Evolutionary conservation across 2,888 invertebrate genomes (phyloP).

Genomic region (Arrhopalites spinosus): DNA sequence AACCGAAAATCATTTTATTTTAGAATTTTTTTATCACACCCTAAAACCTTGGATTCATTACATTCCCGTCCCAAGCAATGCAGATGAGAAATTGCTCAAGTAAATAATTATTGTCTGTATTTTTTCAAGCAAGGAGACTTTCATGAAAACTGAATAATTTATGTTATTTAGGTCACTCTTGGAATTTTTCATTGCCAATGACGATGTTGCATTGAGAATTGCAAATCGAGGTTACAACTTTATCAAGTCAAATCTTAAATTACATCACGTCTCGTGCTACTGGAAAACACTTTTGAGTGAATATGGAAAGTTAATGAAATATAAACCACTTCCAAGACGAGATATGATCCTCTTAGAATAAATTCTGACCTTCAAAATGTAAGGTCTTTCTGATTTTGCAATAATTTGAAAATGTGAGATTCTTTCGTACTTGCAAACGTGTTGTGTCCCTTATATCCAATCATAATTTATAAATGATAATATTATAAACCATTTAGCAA

Average conservation of each 20-base stretch:
- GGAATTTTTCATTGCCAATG: constrained; percentile 75
- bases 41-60: constrained; percentile 96
- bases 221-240: constrained; percentile 81
- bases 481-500: too few relatives aligned
- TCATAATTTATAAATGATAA: too few relatives aligned
- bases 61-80: constrained; percentile 76
- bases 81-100: constrained; percentile 72
- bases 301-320: constrained; percentile 76
- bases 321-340: constrained; percentile 6
- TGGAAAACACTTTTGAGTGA: constrained; percentile 78
- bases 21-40: constrained; percentile 92
- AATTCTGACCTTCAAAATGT: too few relatives aligned
- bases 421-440: too few relatives aligned
- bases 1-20: too few relatives aligned
- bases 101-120: constrained; percentile 56
- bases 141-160: not conserved
- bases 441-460: too few relatives aligned
- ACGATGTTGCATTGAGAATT: constrained; percentile 74
- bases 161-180: constrained; percentile 63
- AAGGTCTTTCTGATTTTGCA: too few relatives aligned
- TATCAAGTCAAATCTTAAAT: constrained; percentile 79
- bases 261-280: constrained; percentile 83
- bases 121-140: constrained; percentile 1
- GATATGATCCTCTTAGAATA: constrained; percentile 16
- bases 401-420: too few relatives aligned